phyloP scores from a whole-genome alignment of 1,140 invertebrate species.

The Venturia canescens region DNA sequence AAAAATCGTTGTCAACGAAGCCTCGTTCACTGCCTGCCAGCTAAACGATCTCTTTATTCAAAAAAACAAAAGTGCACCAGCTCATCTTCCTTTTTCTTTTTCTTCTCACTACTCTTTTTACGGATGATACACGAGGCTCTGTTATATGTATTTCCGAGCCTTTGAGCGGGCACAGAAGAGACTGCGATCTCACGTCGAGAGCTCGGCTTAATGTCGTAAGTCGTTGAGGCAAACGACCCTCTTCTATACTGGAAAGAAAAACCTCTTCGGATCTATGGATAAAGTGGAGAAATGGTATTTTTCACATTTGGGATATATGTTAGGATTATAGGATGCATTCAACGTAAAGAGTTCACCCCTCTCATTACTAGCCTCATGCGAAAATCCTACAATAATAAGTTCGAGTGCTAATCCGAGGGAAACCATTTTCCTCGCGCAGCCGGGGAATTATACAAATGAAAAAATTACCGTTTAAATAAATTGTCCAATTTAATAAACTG shows the following conservation, averaged over 20 bases:
- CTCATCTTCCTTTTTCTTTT: background rate
- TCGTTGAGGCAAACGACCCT: slow-evolving; percentile 45
- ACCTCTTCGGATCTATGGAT: background rate
- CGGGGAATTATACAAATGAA: too few relatives aligned
- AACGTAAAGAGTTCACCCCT: background rate
- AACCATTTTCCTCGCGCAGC: too few relatives aligned
- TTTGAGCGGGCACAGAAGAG: slow-evolving; percentile 9
- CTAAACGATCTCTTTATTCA: background rate
- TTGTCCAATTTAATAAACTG: too few relatives aligned
- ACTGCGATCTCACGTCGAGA: slow-evolving; percentile 40
- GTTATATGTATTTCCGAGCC: slow-evolving; percentile 41
- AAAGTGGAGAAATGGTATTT: background rate
- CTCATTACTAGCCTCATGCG: too few relatives aligned
- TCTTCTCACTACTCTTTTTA: background rate
- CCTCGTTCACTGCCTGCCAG: background rate
- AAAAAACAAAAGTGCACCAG: background rate
- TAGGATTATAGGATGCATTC: background rate
- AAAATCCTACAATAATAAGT: too few relatives aligned
- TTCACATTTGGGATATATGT: background rate
- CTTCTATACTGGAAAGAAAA: background rate
- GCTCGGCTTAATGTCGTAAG: slow-evolving; percentile 48
- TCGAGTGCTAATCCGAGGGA: too few relatives aligned
- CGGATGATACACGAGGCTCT: background rate
- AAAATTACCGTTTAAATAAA: too few relatives aligned
- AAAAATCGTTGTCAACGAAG: background rate